A percentile compares a stretch with the other conserved stretches of the same genome.
phyloP scores from a whole-genome alignment of 2,888 invertebrate species.

The Rhagonycha fulva region DNA sequence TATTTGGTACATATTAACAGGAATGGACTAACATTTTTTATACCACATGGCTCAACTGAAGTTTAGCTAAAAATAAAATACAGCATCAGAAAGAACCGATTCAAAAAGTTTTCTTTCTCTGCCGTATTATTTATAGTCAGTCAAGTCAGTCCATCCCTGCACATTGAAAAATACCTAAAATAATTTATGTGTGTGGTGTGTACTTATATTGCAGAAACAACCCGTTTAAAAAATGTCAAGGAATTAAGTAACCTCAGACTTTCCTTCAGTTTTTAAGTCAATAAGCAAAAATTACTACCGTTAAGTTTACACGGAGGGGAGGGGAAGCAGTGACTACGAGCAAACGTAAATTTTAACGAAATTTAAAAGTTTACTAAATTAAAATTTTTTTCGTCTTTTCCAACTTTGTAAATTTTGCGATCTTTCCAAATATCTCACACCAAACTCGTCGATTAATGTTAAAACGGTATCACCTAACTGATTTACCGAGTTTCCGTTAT shows the following conservation, averaged over 20 bases:
- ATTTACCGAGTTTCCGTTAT: background rate
- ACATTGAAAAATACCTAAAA: background rate
- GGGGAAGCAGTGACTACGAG: background rate
- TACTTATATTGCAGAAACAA: background rate
- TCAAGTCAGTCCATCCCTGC: background rate
- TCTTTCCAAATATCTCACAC: constrained; percentile 48
- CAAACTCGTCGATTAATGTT: constrained; percentile 47
- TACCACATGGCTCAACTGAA: too few relatives aligned
- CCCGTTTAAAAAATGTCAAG: background rate
- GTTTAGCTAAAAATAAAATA: background rate
- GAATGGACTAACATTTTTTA: background rate
- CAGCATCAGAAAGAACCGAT: background rate
- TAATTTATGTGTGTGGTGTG: background rate
- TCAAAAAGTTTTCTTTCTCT: background rate
- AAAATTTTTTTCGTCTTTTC: constrained; percentile 25
- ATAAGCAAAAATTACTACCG: background rate
- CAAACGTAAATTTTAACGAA: background rate
- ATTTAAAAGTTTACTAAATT: background rate
- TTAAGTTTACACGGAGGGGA: background rate
- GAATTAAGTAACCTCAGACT: background rate
- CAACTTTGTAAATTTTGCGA: constrained; percentile 20
- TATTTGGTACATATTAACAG: constrained; percentile 14
- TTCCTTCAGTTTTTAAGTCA: background rate
- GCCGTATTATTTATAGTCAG: background rate
- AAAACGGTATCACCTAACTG: background rate